Conservation (phyloP, 2,113 vertebrate genomes). For the Pseudopipra pipra region DNA sequence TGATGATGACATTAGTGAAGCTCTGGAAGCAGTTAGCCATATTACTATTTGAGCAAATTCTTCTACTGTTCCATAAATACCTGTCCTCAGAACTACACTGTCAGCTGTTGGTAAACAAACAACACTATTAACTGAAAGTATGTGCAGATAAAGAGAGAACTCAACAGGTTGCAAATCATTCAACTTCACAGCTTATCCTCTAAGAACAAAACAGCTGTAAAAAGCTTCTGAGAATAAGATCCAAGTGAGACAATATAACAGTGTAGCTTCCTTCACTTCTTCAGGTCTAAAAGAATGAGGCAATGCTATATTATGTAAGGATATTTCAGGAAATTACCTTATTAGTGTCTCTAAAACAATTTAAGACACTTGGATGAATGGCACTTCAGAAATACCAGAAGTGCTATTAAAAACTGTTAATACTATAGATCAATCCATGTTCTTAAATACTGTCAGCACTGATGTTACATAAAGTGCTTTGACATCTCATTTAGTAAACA, state of each 20-base stretch:
- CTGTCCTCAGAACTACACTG: background rate
- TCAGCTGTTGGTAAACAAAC: background rate
- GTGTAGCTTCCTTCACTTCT: background rate
- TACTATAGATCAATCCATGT: background rate
- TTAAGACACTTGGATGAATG: background rate
- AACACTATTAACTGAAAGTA: background rate
- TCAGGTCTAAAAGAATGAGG: background rate
- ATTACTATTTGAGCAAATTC: background rate
- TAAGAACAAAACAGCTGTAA: background rate
- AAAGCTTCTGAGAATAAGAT: background rate
- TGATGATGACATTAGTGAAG: background rate
- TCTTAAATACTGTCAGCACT: background rate
- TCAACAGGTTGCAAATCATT: background rate
- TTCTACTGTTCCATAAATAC: background rate
- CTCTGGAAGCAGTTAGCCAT: background rate
- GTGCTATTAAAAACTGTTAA: background rate
- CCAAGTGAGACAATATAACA: background rate
- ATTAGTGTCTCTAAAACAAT: background rate
- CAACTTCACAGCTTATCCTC: background rate
- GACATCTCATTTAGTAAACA: background rate
- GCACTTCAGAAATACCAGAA: background rate
- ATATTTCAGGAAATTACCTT: background rate
- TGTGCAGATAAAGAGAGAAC: background rate
- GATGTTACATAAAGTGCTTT: background rate
- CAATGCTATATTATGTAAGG: background rate